Conservation (phyloP, 2,888 invertebrate genomes). For the Drosophila austrosaltans region DNA sequence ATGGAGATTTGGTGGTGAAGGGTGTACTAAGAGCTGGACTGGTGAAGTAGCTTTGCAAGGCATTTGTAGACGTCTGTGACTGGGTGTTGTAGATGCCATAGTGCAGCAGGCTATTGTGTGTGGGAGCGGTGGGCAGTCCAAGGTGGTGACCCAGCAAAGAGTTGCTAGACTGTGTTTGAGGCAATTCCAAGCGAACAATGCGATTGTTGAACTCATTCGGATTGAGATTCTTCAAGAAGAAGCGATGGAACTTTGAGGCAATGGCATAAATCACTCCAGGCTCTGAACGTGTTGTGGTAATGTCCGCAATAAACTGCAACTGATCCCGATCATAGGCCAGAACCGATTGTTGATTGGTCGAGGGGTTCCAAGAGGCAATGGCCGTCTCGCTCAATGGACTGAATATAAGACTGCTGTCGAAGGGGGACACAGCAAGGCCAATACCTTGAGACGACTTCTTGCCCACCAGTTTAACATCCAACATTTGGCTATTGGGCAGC, state of each 20-base stretch:
- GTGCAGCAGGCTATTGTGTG: constrained; percentile 52
- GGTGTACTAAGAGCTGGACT: constrained; percentile 58
- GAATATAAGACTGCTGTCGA: constrained; percentile 90
- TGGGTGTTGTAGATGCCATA: constrained; percentile 48
- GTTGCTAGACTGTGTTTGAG: constrained; percentile 35
- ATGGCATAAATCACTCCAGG: constrained; percentile 89
- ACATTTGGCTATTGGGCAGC: constrained; percentile 87
- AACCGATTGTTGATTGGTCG: constrained; percentile 89
- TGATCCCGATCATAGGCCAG: constrained; percentile 89
- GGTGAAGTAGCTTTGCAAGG: constrained; percentile 70
- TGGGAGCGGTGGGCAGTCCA: constrained; percentile 35
- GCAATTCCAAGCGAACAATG: constrained; percentile 86
- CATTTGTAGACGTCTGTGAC: constrained; percentile 40
- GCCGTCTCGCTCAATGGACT: constrained; percentile 92
- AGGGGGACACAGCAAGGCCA: constrained; percentile 88
- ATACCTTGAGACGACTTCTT: constrained; percentile 93
- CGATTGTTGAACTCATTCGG: constrained; percentile 89
- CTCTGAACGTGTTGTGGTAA: constrained; percentile 88
- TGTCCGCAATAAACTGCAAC: constrained; percentile 91
- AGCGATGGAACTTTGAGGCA: constrained; percentile 91
- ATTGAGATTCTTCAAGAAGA: constrained; percentile 88
- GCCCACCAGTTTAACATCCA: constrained; percentile 91
- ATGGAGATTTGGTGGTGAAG: constrained; percentile 70
- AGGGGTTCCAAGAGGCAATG: constrained; percentile 91
- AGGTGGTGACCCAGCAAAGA: constrained; percentile 41